phyloP scores from a whole-genome alignment of 1,140 invertebrate species.

The Drosophila sucinea region DNA sequence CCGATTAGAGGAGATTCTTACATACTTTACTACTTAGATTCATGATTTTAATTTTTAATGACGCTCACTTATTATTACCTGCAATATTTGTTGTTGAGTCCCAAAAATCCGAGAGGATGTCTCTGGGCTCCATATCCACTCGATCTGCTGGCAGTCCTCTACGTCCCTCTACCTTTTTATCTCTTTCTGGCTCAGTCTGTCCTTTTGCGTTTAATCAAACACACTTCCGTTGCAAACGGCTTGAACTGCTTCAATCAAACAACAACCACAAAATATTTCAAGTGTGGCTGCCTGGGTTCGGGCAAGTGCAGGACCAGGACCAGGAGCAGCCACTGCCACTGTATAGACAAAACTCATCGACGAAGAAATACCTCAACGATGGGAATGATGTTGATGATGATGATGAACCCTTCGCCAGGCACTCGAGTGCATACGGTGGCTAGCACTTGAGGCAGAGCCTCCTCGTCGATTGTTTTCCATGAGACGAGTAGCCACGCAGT shows the following conservation, averaged over 20 bases:
- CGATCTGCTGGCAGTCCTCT: conserved; percentile 12
- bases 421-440: conserved; percentile 62
- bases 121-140: neutral
- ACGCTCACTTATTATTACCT: neutral
- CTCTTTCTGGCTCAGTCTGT: conserved; percentile 43
- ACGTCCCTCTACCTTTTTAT: conserved; percentile 23
- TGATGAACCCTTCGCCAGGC: conserved; percentile 72
- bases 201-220: conserved; percentile 77
- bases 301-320: conserved; percentile 10
- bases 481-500: conserved; percentile 49
- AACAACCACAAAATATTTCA: conserved; percentile 80
- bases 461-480: conserved; percentile 46
- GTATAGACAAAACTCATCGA: conserved; percentile 73
- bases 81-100: neutral
- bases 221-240: conserved; percentile 78
- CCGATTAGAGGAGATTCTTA: no score
- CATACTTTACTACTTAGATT: no score
- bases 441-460: conserved; percentile 58
- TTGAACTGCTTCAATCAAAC: conserved; percentile 79
- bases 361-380: conserved; percentile 68
- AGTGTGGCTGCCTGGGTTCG: conserved; percentile 55
- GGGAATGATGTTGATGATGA: conserved; percentile 49
- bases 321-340: neutral
- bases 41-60: neutral
- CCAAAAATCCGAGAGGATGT: neutral